Base-by-base conservation (phyloP, 53 echinoderm and acorn worm genomes). In the Stichopus horrens region DNA sequence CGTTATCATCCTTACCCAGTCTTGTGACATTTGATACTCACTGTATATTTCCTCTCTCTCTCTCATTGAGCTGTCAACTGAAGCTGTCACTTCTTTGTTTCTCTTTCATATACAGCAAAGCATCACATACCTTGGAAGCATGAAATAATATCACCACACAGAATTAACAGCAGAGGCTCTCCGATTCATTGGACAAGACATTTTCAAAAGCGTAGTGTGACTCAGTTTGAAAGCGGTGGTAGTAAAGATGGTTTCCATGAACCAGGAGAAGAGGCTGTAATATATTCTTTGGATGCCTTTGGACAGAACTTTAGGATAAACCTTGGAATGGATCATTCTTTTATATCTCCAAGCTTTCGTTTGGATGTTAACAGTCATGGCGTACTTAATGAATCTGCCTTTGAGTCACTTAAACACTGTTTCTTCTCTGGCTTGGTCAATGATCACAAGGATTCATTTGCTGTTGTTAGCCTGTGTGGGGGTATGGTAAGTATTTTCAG, bases 371-470 rank as follows among this genome's bases (percentile, higher is more conserved):
- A 94, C 53, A 91, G 95, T 54, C 91, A 94, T 53, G 90, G 65
- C 52, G 88, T 79, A 23, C 77, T 88, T 20, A 92, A 83, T 73
- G 66, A 65, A 59, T 85, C 85, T 4, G 85, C 85, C 13, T 85
- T 85, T 51, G 67, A 66, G 8, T 85, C 85, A 9, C 67, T 66
- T 9, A 74, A 90, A 55, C 98, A 97, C 89, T 97, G 98, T 90
- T 97, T 97, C 76, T 97, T 95, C 80, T 83, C 94, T 5, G 98
- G 98, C 14, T 77, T 74, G 20, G 94, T 97, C 20, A 94, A 97
- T 57, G 93, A 90, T 54, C 94, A 97, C 73, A 75, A 92, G 7
- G 91, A 90, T 23, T 95, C 98, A 37, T 91, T 84, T 51, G 98
- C 94, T 9, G 94, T 95, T 51, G 90, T 97, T 79, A 97, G 98